A percentile compares a stretch with the other conserved stretches of the same genome.
These are phyloP conservation scores for Aphaenogaster ashmeadi DNA, from an alignment of 1,140 invertebrate species.

Conservation along the genomic window DNA sequence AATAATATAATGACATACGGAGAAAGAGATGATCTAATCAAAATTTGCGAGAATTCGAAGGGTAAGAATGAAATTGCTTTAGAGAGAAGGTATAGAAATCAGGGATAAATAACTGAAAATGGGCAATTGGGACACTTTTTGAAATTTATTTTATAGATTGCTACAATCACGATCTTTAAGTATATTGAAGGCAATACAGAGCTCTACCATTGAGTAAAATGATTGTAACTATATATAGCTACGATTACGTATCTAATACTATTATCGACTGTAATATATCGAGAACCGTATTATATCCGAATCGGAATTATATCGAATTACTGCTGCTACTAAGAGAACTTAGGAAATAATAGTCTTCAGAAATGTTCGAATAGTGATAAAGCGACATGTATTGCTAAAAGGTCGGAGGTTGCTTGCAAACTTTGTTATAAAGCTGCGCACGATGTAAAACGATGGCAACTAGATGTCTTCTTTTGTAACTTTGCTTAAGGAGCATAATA, in stretches of 20 bases:
- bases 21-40: not conserved
- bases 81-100: not conserved
- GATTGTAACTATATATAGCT: conserved; percentile 22
- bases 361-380: conserved; percentile 73
- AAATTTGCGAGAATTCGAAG: not conserved
- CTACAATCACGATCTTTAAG: conserved; percentile 36
- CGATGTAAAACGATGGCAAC: conserved; percentile 62
- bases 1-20: not conserved
- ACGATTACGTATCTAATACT: conserved; percentile 60
- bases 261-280: conserved; percentile 72
- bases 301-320: conserved; percentile 66
- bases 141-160: conserved; percentile 18
- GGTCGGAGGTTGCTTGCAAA: conserved; percentile 69
- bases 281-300: conserved; percentile 67
- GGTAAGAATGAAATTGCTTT: conserved; percentile 19
- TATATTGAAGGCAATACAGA: conserved; percentile 22
- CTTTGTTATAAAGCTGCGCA: conserved; percentile 67
- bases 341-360: conserved; percentile 71
- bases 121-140: conserved; percentile 29
- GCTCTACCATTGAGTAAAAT: conserved; percentile 24
- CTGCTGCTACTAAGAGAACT: conserved; percentile 49
- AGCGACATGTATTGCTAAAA: conserved; percentile 64
- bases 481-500: conserved; percentile 59
- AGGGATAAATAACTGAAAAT: conserved; percentile 5
- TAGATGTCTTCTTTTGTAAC: conserved; percentile 62